phyloP scores from a whole-genome alignment of 2,888 invertebrate genomes.

The Ophion obscuratus region DNA sequence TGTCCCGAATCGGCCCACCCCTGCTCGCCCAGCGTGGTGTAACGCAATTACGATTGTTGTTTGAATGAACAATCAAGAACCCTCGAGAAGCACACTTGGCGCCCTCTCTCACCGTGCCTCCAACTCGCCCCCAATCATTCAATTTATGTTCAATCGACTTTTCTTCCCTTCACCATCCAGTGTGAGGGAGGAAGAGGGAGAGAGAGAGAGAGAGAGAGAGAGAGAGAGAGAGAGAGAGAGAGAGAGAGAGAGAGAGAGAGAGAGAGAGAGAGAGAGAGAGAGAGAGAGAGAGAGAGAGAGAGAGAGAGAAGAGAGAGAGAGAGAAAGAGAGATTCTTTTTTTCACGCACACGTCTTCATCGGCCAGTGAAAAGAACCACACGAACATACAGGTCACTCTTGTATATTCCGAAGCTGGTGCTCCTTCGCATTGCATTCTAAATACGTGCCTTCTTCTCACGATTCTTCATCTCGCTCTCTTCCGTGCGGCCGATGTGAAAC shows the following conservation, averaged over 20 bases:
- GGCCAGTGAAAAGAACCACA: constrained; percentile 22
- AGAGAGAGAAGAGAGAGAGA: too few species aligned
- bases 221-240: constrained; percentile 28
- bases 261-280: neutral
- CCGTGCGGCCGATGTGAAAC: constrained; percentile 4
- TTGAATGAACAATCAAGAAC: constrained; percentile 85
- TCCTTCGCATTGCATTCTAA: constrained; percentile 29
- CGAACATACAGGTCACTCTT: constrained; percentile 1
- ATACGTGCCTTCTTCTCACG: constrained; percentile 61
- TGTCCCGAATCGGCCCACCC: constrained; percentile 53
- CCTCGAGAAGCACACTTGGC: constrained; percentile 78
- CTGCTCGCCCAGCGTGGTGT: constrained; percentile 75
- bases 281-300: constrained; percentile 18
- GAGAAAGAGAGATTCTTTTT: constrained; percentile 60
- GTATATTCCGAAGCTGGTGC: constrained; percentile 33
- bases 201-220: too few species aligned
- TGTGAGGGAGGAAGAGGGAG: constrained; percentile 15
- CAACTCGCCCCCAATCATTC: constrained; percentile 81
- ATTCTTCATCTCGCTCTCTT: constrained; percentile 57
- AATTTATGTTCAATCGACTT: constrained; percentile 84
- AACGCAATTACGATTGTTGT: constrained; percentile 85
- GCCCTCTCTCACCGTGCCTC: constrained; percentile 7
- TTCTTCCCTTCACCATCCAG: constrained; percentile 64
- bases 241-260: too few species aligned
- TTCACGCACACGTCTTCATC: constrained; percentile 45